These are phyloP conservation scores for Orchesella cincta DNA, from an alignment of 1,140 invertebrate species.

Conservation along the genomic window DNA sequence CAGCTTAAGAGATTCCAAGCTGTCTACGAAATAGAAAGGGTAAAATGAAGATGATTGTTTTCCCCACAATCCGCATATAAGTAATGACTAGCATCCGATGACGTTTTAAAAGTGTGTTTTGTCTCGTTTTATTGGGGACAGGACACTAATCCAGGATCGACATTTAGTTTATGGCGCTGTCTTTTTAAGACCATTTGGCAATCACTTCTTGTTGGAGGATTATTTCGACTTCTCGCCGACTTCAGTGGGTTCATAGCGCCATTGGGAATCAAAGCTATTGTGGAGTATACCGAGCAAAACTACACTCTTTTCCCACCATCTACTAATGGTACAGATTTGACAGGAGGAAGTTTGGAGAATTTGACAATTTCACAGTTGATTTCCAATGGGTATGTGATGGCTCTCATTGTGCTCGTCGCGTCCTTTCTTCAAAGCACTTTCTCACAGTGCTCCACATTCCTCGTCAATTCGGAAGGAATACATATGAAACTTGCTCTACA, in stretches of 20 bases:
- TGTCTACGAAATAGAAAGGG: constrained; percentile 59
- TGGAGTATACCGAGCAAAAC: constrained; percentile 42
- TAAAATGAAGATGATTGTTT: not conserved
- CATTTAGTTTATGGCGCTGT: constrained; percentile 64
- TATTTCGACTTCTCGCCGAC: constrained; percentile 77
- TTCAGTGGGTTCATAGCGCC: constrained; percentile 73
- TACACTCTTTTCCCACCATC: not conserved
- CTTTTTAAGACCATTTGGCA: constrained; percentile 71
- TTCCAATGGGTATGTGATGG: constrained; percentile 76
- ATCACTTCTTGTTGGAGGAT: constrained; percentile 70
- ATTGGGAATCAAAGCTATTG: constrained; percentile 57
- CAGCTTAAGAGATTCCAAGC: constrained; percentile 62
- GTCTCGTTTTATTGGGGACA: constrained; percentile 50
- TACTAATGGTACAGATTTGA: constrained; percentile 31
- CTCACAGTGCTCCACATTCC: constrained; percentile 80
- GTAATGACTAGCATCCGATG: not conserved
- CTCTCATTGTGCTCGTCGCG: constrained; percentile 70
- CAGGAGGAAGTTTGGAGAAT: constrained; percentile 47
- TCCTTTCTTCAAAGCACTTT: constrained; percentile 74
- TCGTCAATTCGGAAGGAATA: constrained; percentile 78
- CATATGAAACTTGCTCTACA: constrained; percentile 77
- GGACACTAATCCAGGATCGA: constrained; percentile 32
- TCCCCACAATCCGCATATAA: no score
- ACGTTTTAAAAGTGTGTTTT: not conserved
- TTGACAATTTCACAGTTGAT: constrained; percentile 65